Evolutionary conservation across 92 coral and sea anemone species (phyloP).

Genomic region (Parazoanthus darwini): DNA sequence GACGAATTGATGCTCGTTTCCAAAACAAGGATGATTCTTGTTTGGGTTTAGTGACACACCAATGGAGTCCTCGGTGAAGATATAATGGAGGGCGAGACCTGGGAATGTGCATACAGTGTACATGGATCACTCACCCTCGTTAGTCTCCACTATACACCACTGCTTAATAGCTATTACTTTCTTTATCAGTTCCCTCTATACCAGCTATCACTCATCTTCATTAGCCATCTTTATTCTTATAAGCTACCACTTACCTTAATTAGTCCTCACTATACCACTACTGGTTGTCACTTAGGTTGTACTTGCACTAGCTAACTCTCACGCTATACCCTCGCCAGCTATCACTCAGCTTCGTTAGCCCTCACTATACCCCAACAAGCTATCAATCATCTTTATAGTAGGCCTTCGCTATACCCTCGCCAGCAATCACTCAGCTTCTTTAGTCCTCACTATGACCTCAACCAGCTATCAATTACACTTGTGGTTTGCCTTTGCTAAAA

Average conservation of each 20-base stretch:
- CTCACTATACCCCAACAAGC: background rate
- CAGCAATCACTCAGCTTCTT: no score
- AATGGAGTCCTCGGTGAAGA: conserved; percentile 30
- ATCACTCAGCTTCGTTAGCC: background rate
- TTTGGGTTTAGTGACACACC: conserved; percentile 40
- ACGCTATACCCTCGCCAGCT: background rate
- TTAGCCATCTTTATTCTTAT: background rate
- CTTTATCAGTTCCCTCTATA: background rate
- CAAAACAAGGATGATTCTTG: conserved; percentile 21
- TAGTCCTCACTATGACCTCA: no score
- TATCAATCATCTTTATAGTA: no score
- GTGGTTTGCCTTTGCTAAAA: no score
- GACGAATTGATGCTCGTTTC: conserved; percentile 33
- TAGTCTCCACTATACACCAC: background rate
- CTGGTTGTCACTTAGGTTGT: background rate
- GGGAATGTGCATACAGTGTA: background rate
- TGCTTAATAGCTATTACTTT: no score
- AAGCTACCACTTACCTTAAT: background rate
- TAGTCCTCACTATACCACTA: background rate
- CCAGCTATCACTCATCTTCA: background rate
- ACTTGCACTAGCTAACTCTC: no score
- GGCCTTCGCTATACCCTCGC: no score
- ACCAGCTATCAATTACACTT: no score
- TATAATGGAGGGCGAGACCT: conserved; percentile 40
- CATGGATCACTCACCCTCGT: background rate